Percentiles rank a stretch among this genome's conserved stretches.
phyloP scores from a whole-genome alignment of 2,888 invertebrate species.

The Drosophila anomelani region DNA sequence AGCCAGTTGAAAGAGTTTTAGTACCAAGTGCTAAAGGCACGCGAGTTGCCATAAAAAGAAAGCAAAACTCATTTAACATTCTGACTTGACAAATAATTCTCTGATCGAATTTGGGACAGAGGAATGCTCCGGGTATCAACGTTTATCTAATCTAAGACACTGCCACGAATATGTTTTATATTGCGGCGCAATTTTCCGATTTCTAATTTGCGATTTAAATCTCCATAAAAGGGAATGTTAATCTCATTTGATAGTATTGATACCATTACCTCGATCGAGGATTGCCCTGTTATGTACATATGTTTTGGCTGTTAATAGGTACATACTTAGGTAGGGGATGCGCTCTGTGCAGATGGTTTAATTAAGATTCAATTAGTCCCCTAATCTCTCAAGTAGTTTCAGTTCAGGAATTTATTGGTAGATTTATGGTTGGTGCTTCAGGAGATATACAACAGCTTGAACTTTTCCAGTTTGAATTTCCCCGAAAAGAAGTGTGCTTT shows the following conservation, averaged over 20 bases:
- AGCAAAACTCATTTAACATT: constrained; percentile 17
- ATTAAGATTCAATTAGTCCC: constrained; percentile 1
- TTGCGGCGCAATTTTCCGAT: constrained; percentile 47
- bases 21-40: constrained; percentile 2
- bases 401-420: constrained; percentile 22
- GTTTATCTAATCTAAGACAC: constrained; percentile 42
- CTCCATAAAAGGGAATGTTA: constrained; percentile 43
- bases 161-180: constrained; percentile 1
- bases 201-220: constrained; percentile 21
- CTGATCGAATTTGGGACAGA: constrained; percentile 7
- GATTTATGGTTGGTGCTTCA: constrained; percentile 7
- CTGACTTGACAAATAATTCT: constrained; percentile 36
- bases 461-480: neutral
- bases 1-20: constrained; percentile 4
- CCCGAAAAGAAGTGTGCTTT: constrained; percentile 1
- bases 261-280: neutral
- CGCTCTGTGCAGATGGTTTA: neutral
- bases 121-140: constrained; percentile 23
- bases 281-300: constrained; percentile 14
- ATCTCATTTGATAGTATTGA: constrained; percentile 24
- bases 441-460: constrained; percentile 3
- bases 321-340: constrained; percentile 12
- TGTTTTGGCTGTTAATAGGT: neutral
- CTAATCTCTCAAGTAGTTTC: constrained; percentile 44
- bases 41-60: constrained; percentile 9